Conservation (phyloP, 2,797 vertebrate genomes). For the Pogoniulus pusillus region DNA sequence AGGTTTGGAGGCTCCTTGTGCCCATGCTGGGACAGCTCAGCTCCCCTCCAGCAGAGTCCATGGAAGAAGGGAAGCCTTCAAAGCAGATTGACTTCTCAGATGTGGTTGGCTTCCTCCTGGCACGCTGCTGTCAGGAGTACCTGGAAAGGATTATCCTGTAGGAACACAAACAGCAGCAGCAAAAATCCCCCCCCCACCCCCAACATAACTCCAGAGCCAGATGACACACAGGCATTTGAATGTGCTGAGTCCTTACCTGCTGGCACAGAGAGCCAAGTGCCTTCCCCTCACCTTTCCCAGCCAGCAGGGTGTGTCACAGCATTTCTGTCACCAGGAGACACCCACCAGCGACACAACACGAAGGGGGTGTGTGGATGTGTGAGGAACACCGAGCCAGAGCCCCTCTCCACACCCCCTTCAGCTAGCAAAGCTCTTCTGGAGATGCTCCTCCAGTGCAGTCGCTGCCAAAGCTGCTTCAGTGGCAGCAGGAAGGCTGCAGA, state of each 20-base stretch:
- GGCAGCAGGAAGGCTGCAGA: neutral
- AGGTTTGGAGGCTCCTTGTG: too few relatives aligned
- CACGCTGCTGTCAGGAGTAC: neutral
- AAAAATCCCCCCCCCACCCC: too few relatives aligned
- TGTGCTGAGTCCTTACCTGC: slow-evolving; percentile 14
- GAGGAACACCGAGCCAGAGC: neutral
- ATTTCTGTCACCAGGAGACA: neutral
- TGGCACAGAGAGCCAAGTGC: neutral
- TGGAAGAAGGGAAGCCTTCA: neutral
- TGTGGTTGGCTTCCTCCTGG: neutral
- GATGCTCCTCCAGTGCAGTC: neutral
- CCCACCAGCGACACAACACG: accelerated
- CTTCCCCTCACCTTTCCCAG: neutral
- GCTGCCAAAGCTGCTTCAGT: neutral
- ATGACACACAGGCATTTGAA: neutral
- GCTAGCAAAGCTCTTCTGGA: neutral
- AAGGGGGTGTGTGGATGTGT: neutral
- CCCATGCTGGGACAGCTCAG: too few relatives aligned
- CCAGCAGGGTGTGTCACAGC: neutral
- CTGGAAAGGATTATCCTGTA: neutral
- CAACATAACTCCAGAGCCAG: too few relatives aligned
- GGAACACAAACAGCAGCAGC: neutral
- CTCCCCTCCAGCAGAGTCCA: neutral
- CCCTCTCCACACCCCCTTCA: accelerated
- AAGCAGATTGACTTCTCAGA: neutral